A percentile compares a stretch with the other conserved stretches of the same genome.
phyloP scores from a whole-genome alignment of 2,113 vertebrate species.

The Azemiops feae region DNA sequence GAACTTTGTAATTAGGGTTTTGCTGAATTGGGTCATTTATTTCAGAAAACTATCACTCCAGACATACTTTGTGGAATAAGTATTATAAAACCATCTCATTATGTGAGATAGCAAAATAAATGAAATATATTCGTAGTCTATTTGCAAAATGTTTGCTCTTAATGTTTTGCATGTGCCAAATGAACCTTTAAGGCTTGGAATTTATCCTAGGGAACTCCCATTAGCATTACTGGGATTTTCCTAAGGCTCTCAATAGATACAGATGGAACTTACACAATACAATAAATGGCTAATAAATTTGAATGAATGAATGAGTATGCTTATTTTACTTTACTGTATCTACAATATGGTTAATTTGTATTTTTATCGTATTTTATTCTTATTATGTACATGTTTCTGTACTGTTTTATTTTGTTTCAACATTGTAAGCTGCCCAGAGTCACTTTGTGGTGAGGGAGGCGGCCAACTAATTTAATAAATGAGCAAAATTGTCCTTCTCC shows the following conservation, averaged over 20 bases:
- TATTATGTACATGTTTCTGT: background rate
- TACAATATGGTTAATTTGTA: background rate
- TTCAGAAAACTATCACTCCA: constrained; percentile 29
- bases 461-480: background rate
- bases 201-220: background rate
- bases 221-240: background rate
- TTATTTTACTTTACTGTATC: background rate
- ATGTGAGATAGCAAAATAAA: background rate
- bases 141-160: background rate
- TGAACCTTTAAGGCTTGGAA: background rate
- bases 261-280: background rate
- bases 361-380: background rate
- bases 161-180: background rate
- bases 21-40: background rate
- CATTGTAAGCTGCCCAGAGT: background rate
- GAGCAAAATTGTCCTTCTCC: background rate
- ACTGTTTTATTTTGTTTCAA: background rate
- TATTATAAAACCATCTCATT: constrained; percentile 3
- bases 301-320: background rate
- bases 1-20: background rate
- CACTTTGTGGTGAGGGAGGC: background rate
- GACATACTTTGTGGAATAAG: constrained; percentile 12
- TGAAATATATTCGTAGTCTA: constrained; percentile 13
- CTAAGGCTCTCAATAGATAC: background rate
- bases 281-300: background rate